Evolutionary conservation across 2,797 vertebrate species (phyloP), one percentile per base, ranked within the genome.

Genomic region (Brachymystax lenok): DNA sequence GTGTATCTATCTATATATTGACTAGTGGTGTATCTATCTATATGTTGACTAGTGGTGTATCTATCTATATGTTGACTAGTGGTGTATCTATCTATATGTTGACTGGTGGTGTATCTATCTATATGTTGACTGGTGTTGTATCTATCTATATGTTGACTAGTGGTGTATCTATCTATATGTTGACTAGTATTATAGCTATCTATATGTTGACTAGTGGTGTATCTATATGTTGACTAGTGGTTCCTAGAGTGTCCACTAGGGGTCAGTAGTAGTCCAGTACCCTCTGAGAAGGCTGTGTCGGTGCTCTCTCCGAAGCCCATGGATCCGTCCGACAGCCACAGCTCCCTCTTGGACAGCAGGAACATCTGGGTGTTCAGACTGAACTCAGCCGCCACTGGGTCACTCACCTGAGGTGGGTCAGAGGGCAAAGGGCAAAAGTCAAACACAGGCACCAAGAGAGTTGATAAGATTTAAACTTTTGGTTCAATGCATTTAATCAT

Each of bases 291-390:
- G 51, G 95, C 93, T 54, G 93, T 80, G 75, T 96, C 95, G 0
- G 93, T 88, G 61, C 93, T 95, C 81, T 95, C 95, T 74, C 94
- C 95, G 74, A 96, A 98, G 80, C 94, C 95, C 93, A 96, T 89
- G 75, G 95, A 96, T 67, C 95, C 95, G 4, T 96, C 95, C 19
- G 95, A 96, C 74, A 96, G 76, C 94, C 95, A 97, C 46, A 96
- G 66, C 79, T 96, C 94, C 83, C 88, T 94, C 88, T 95, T 95
- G 63, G 96, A 96, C 63, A 96, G 81, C 77, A 96, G 89, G 88
- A 95, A 95, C 94, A 96, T 95, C 84, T 95, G 94, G 30, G 95
- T 96, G 87, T 96, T 95, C 75, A 96, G 92, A 86, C 94, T 96
- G 76, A 97, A 96, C 89, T 97, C 94, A 17, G 95, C 93, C 35